A percentile compares a stretch with the other conserved stretches of the same genome.
Conservation (phyloP, 2,797 vertebrate species). For the Syngnathus acus region DNA sequence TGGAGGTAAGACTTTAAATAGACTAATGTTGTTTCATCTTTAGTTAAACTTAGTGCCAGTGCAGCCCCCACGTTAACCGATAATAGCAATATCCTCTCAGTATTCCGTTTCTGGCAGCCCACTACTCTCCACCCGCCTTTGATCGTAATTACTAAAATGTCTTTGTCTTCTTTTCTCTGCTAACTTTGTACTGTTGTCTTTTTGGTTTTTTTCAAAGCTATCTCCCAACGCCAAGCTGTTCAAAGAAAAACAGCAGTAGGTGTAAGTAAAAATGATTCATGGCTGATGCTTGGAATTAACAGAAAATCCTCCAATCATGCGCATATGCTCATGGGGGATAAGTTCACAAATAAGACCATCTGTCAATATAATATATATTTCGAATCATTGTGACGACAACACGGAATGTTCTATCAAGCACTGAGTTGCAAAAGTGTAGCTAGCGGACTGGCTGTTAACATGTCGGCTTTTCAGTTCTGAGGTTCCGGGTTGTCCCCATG, state of each 20-base stretch:
- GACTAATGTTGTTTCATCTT: neutral
- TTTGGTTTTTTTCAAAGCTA: neutral
- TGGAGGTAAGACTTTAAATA: neutral
- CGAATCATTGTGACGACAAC: neutral
- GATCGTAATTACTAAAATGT: neutral
- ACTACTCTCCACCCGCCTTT: neutral
- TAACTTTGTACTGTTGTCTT: neutral
- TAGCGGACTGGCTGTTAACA: no score
- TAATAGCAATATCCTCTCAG: conserved; percentile 4
- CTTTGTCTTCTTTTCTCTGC: neutral
- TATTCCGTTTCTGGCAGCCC: neutral
- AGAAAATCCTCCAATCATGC: neutral
- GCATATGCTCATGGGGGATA: neutral
- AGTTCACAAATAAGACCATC: neutral
- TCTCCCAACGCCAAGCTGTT: neutral
- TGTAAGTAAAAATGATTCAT: conserved; percentile 3
- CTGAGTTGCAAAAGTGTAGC: no score
- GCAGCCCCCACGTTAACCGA: neutral
- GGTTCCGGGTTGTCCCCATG: no score
- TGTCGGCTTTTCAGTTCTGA: no score
- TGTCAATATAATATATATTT: neutral
- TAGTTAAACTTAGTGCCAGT: neutral
- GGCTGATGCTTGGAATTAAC: neutral
- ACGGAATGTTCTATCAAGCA: neutral
- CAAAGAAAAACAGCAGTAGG: conserved; percentile 4